Evolutionary conservation across 2,113 vertebrate species (phyloP).

Genomic region (Perccottus glenii): DNA sequence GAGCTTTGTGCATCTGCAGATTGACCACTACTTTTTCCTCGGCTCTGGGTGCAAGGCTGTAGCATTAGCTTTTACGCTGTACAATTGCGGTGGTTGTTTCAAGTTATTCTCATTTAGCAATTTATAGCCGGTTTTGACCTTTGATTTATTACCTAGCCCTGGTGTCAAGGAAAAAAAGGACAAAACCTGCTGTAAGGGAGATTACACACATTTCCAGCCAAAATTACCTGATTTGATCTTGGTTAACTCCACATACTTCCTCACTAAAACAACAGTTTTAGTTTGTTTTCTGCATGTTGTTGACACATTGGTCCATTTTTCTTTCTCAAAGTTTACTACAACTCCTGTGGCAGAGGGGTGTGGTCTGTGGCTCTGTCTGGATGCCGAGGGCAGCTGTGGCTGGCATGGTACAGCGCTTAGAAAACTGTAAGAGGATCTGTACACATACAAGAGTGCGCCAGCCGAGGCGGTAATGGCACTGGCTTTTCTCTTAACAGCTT

Average conservation of each 20-base stretch:
- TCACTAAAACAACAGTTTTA: neutral
- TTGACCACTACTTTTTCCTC: no score
- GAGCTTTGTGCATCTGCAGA: no score
- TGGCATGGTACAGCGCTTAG: constrained; percentile 14
- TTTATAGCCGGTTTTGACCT: no score
- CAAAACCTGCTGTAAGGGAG: no score
- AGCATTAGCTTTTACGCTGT: no score
- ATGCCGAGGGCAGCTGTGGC: constrained; percentile 38
- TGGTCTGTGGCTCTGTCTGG: constrained; percentile 34
- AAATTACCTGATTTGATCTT: neutral
- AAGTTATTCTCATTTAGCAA: no score
- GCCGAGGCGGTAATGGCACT: neutral
- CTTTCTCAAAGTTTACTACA: constrained; percentile 21
- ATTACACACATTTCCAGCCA: neutral
- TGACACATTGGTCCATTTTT: constrained; percentile 6
- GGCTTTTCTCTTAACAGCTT: neutral
- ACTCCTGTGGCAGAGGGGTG: constrained; percentile 31
- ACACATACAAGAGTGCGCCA: constrained; percentile 3
- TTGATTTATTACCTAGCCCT: no score
- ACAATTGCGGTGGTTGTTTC: no score
- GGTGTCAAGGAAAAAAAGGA: no score
- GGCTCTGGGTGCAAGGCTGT: no score
- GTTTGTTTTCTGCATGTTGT: constrained; percentile 7
- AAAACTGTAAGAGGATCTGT: constrained; percentile 36
- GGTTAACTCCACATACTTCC: neutral